A percentile compares a stretch with the other conserved stretches of the same genome.
Conservation (phyloP, 2,888 invertebrate genomes). For the Muscina levida region DNA sequence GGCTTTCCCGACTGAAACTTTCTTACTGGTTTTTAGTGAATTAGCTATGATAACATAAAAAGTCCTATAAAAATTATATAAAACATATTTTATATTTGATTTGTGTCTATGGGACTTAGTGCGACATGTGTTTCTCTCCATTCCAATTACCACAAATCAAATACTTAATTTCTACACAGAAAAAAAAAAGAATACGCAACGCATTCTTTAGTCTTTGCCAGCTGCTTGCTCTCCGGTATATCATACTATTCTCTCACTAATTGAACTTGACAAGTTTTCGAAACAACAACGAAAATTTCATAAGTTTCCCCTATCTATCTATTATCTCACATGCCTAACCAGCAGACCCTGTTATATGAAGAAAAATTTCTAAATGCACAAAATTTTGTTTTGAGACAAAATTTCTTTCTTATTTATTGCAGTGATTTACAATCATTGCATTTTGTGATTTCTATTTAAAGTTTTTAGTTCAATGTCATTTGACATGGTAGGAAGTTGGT, state of each 20-base stretch:
- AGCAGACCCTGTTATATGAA: constrained; percentile 14
- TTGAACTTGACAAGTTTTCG: constrained; percentile 25
- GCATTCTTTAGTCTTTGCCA: too few species aligned
- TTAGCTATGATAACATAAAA: too few species aligned
- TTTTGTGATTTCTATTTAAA: constrained; percentile 29
- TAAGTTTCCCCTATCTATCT: too few species aligned
- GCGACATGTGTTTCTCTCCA: not conserved
- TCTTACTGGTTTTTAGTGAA: too few species aligned
- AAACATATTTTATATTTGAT: too few species aligned
- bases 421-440: constrained; percentile 45
- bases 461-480: constrained; percentile 51
- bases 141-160: not conserved
- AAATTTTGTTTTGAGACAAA: not conserved
- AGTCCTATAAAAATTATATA: too few species aligned
- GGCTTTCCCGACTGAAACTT: too few species aligned
- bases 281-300: constrained; percentile 15
- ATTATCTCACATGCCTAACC: not conserved
- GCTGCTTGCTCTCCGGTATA: too few species aligned
- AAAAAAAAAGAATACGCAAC: too few species aligned
- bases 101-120: too few species aligned
- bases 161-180: not conserved
- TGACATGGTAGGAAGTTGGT: not conserved
- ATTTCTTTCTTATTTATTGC: constrained; percentile 43
- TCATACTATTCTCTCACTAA: constrained; percentile 1
- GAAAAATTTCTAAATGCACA: not conserved